phyloP scores from a whole-genome alignment of 64 coral and sea anemone species.

The Orbicella faveolata region DNA sequence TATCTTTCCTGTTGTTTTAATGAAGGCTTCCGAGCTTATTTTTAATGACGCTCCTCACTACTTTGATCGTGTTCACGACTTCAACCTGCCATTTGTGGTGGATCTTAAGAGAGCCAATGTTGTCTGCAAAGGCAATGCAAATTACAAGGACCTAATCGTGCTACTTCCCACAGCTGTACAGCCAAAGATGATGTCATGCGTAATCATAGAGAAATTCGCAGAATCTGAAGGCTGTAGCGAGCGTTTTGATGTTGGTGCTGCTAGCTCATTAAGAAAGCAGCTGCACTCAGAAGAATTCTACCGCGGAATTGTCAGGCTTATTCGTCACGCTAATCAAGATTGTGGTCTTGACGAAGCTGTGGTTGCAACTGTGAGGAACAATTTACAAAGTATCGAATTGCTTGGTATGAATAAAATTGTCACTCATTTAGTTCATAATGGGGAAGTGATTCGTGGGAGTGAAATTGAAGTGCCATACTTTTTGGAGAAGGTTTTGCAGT shows the following conservation, averaged over 20 bases:
- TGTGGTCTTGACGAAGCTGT: background rate
- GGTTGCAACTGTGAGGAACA: conserved; percentile 5
- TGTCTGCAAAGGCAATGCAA: background rate
- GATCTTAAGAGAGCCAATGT: conserved; percentile 41
- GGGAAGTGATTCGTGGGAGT: conserved; percentile 27
- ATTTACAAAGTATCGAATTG: conserved; percentile 12
- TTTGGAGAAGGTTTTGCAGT: conserved; percentile 30
- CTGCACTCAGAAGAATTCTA: conserved; percentile 47
- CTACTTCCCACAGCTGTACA: conserved; percentile 31
- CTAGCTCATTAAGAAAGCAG: conserved; percentile 11
- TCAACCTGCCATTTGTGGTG: conserved; percentile 32
- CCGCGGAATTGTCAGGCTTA: conserved; percentile 58
- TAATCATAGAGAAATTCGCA: conserved; percentile 38
- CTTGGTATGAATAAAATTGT: conserved; percentile 28
- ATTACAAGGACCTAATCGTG: conserved; percentile 29
- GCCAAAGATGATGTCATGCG: conserved; percentile 64
- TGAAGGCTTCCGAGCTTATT: conserved; percentile 27
- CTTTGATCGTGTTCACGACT: conserved; percentile 45
- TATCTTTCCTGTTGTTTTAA: conserved; percentile 15
- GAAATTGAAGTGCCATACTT: conserved; percentile 49
- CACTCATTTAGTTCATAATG: conserved; percentile 51
- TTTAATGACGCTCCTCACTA: conserved; percentile 72
- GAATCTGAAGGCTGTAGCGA: background rate
- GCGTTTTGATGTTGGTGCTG: conserved; percentile 1
- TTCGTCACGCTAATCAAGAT: conserved; percentile 56